Percentiles rank a stretch among this genome's conserved stretches.
phyloP scores from a whole-genome alignment of 2,113 vertebrate species.

The Eulemur rufifrons region DNA sequence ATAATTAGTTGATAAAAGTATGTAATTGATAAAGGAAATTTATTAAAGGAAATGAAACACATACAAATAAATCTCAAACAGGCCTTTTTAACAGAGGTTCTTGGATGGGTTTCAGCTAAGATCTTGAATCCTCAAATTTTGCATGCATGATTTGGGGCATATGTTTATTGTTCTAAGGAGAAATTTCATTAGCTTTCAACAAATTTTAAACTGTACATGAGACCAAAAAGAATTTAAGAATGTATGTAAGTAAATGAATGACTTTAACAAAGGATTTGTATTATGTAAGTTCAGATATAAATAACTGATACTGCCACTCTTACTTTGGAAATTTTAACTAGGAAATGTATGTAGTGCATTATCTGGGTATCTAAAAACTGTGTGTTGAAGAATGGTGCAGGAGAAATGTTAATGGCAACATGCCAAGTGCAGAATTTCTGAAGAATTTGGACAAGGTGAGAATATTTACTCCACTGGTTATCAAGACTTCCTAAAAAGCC shows the following conservation, averaged over 20 bases:
- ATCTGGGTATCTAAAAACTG: not conserved
- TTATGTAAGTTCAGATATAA: not conserved
- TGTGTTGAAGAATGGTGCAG: not conserved
- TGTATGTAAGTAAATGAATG: not conserved
- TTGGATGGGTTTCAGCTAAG: not conserved
- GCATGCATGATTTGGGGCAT: not conserved
- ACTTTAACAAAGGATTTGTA: not conserved
- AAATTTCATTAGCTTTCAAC: not conserved
- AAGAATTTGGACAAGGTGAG: not conserved
- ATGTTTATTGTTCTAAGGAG: not conserved
- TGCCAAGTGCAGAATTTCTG: not conserved
- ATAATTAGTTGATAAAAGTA: not conserved
- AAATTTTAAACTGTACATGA: not conserved
- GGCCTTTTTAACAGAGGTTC: not conserved
- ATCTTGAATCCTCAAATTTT: not conserved
- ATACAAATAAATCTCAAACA: constrained; percentile 20
- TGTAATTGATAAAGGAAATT: not conserved
- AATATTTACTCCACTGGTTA: not conserved
- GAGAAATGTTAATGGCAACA: not conserved
- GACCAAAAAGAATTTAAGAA: not conserved
- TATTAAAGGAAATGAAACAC: not conserved
- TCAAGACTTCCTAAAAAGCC: not conserved
- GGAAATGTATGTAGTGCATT: not conserved
- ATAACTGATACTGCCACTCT: not conserved
- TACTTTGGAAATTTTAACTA: not conserved